Percentiles rank a stretch among this genome's conserved stretches.
phyloP scores from a whole-genome alignment of 2,797 vertebrate species.

The Tenualosa thibaudeaui region DNA sequence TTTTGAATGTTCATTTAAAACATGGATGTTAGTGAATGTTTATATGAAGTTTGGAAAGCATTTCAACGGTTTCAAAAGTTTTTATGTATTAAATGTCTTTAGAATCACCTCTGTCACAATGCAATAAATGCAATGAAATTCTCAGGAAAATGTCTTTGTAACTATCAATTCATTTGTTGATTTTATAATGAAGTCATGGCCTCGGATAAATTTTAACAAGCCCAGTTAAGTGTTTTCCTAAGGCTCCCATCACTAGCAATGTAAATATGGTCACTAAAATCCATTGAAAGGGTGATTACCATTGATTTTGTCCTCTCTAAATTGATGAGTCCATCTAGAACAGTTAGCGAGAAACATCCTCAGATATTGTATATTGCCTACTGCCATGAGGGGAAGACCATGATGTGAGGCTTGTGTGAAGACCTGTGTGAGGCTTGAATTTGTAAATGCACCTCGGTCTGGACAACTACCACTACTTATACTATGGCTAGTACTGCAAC shows the following conservation, averaged over 20 bases:
- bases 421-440: background rate
- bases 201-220: background rate
- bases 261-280: constrained; percentile 25
- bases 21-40: background rate
- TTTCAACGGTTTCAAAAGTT: background rate
- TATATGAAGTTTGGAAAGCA: background rate
- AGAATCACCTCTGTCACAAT: constrained; percentile 4
- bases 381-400: background rate
- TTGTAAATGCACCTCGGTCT: background rate
- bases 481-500: no score
- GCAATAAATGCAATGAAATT: constrained; percentile 33
- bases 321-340: background rate
- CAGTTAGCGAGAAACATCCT: background rate
- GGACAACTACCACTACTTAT: no score
- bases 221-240: constrained; percentile 5
- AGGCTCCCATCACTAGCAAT: background rate
- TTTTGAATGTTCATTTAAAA: constrained; percentile 4
- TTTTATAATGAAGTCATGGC: constrained; percentile 3
- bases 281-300: background rate
- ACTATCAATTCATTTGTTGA: background rate
- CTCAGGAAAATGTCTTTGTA: constrained; percentile 29
- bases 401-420: background rate
- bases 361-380: background rate
- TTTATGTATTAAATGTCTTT: background rate
- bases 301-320: background rate